Percentiles rank a stretch among this genome's conserved stretches.
Evolutionary conservation across 2,113 vertebrate genomes (phyloP).

Genomic region (Myrmecophaga tridactyla): DNA sequence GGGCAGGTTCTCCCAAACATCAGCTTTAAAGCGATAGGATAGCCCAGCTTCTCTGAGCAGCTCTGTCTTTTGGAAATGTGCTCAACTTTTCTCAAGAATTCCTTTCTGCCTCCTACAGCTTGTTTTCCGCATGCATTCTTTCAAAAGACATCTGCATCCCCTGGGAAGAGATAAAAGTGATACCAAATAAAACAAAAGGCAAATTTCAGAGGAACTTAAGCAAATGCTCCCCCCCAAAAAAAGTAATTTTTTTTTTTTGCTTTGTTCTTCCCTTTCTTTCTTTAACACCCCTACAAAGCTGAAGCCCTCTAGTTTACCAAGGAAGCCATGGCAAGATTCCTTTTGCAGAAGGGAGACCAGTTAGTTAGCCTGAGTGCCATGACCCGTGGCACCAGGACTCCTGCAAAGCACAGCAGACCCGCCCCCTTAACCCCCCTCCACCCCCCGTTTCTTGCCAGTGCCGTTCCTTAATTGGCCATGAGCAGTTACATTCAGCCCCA

Average conservation of each 20-base stretch:
- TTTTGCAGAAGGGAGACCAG: not conserved
- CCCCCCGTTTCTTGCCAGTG: conserved; percentile 40
- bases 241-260: not conserved
- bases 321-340: not conserved
- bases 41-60: not conserved
- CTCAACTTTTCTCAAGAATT: conserved; percentile 6
- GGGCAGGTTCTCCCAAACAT: not conserved
- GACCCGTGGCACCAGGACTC: not conserved
- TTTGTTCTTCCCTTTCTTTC: not conserved
- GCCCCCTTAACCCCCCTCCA: too few relatives aligned
- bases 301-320: not conserved
- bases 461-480: conserved; percentile 71
- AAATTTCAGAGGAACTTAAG: conserved; percentile 1
- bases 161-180: conserved; percentile 50
- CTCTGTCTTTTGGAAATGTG: not conserved
- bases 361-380: not conserved
- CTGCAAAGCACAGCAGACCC: not conserved
- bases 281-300: not conserved
- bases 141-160: conserved; percentile 20
- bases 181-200: conserved; percentile 47
- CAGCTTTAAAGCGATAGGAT: not conserved
- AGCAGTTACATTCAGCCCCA: conserved; percentile 45
- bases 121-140: conserved; percentile 40
- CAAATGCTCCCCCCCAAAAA: not conserved
- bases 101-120: conserved; percentile 6